Evolutionary conservation across 2,888 invertebrate species (phyloP), one percentile per base, ranked within the genome.

Genomic region (Drosophila gaucha): DNA sequence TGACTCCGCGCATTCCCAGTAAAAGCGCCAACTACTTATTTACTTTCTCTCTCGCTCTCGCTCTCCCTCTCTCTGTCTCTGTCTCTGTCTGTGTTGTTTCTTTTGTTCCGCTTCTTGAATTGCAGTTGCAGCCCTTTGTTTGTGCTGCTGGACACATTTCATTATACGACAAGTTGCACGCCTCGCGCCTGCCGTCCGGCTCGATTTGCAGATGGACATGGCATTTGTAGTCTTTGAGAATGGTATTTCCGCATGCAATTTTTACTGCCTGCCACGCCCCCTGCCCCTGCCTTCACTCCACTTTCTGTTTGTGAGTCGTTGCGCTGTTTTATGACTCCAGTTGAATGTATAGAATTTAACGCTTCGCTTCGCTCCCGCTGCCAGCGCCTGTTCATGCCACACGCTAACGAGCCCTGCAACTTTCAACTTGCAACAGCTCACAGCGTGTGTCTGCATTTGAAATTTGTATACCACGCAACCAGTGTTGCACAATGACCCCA

Each of bases 171-270:
- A 50, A 58, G 44, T 57, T 41, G 41, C 33, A 41, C 36, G 70
- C 26, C 39, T 66, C 35, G 47, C 57, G 52, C 62, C 77, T 65
- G 69, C 30, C 50, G 24, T 20, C 66, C 30, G 16, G 24, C n/a
- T 33, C 62, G 60, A 35, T 43, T 47, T 46, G 35, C 52, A 60
- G 58, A 62, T 62, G 54, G 72, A 55, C 44, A 59, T 68, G 80
- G 75, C 79, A 80, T 73, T 82, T 79, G 82, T 79, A 82, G 79
- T 82, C 84, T 84, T 84, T 69, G 67, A 66, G 68, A 79, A 83
- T 80, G 78, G 74, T 86, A 88, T 89, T 88, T 89, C 89, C 89
- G 82, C 87, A 88, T 89, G 88, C 88, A 88, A 89, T 86, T 89
- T 87, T 68, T 72, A 74, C 63, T 77, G 78, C 70, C 67, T 66